These are phyloP conservation scores for Cloeon dipterum DNA, from an alignment of 2,888 invertebrate species.

Conservation along the genomic window DNA sequence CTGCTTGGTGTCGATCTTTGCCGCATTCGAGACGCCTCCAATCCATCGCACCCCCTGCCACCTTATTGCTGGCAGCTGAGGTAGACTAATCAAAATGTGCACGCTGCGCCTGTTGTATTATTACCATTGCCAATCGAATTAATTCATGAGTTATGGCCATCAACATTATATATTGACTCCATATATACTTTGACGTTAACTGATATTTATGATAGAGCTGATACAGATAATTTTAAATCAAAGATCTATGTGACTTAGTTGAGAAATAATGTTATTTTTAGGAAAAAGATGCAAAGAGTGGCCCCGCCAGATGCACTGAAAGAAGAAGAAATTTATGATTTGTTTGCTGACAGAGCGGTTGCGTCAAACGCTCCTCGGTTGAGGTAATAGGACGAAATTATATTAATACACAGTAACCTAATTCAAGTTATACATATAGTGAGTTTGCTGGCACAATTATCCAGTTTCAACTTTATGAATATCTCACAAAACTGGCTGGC, in stretches of 20 bases:
- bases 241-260: no score
- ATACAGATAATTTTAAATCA: no score
- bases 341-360: neutral
- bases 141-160: no score
- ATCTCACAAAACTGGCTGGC: neutral
- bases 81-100: neutral
- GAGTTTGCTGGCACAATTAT: neutral
- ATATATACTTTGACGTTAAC: no score
- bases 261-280: no score
- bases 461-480: neutral
- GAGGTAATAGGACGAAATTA: neutral
- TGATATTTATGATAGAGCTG: no score
- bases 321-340: neutral
- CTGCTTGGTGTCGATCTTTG: constrained; percentile 30
- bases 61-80: neutral
- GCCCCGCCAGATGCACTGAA: neutral
- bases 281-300: neutral
- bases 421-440: neutral
- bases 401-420: neutral
- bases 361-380: neutral
- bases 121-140: no score
- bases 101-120: no score
- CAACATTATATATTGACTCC: no score
- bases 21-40: constrained; percentile 18
- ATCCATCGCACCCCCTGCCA: neutral